Evolutionary conservation across 2,888 invertebrate species (phyloP).

Genomic region (Nephrocerus scutellatus): DNA sequence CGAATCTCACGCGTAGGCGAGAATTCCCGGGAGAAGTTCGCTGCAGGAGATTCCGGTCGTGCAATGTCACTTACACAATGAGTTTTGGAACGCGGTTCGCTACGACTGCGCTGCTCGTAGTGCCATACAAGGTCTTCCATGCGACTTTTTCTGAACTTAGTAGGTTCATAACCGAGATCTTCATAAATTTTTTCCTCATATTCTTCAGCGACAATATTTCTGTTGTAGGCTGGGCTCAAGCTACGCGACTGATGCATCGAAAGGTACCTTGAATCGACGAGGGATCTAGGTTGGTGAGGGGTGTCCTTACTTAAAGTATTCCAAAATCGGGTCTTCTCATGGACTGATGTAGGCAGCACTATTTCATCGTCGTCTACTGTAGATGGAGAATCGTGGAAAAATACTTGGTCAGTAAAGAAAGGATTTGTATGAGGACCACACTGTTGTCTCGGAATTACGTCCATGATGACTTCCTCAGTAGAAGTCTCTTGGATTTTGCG

Average conservation of each 20-base stretch:
- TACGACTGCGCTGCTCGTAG: slow-evolving; percentile 53
- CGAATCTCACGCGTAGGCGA: slow-evolving; percentile 42
- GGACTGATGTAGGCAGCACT: slow-evolving; percentile 54
- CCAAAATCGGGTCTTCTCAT: slow-evolving; percentile 64
- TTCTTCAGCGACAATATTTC: slow-evolving; percentile 1
- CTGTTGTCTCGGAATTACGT: slow-evolving; percentile 55
- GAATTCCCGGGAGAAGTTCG: slow-evolving; percentile 24
- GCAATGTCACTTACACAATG: slow-evolving; percentile 30
- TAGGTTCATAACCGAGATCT: slow-evolving; percentile 34
- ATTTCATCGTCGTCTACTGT: slow-evolving; percentile 22
- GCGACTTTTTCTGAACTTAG: slow-evolving; percentile 36
- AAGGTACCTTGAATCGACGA: slow-evolving; percentile 65
- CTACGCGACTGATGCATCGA: slow-evolving; percentile 49
- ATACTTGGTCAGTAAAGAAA: slow-evolving; percentile 56
- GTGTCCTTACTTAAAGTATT: slow-evolving; percentile 44
- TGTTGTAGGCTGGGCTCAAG: slow-evolving; percentile 29
- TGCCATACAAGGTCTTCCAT: slow-evolving; percentile 45
- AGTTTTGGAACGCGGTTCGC: slow-evolving; percentile 53
- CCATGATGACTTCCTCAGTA: slow-evolving; percentile 48
- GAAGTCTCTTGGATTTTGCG: slow-evolving; percentile 25
- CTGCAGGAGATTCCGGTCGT: slow-evolving; percentile 28
- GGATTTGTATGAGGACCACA: no score
- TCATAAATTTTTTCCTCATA: slow-evolving; percentile 26
- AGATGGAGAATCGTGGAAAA: slow-evolving; percentile 69
- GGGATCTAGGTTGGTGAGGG: slow-evolving; percentile 65